Evolutionary conservation across 1,140 invertebrate genomes (phyloP), one percentile per base, ranked within the genome.

Genomic region (Galleria mellonella): DNA sequence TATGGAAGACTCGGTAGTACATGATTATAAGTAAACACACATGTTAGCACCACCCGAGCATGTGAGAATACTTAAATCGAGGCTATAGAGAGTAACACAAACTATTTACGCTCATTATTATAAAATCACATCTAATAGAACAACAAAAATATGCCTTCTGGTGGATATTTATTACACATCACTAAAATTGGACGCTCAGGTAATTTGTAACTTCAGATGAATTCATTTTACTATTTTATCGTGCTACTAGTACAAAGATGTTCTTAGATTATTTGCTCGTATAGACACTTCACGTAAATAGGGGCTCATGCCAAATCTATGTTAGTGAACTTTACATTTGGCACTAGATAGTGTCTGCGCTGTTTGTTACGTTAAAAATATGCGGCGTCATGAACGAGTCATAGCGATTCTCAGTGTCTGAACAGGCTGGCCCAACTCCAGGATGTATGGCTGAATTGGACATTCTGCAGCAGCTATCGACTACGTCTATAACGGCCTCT

Each of bases 321-420:
- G 72, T 74, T 69, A 66, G 62, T 72, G 74, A 78, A 82, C 77
- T 82, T 78, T 82, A 75, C 72, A 75, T 72, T 82, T 82, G 77
- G 74, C 77, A 81, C 70, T 56, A 45, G 59, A 51, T 43, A 64
- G 66, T 70, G 66, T 76, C 71, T 73, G 72, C 54, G 67, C 43
- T 59, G 55, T 60, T 62, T 71, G 63, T 71, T 76, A 82, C 71
- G 72, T 76, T 72, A 72, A 74, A 81, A 76, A 74, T 82, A 82
- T 72, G 61, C 68, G 65, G 65, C 77, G 74, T 78, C 77, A 82
- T 58, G 56, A 76, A 46, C 67, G 70, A 77, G 74, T 77, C 74
- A 78, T 64, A 68, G 45, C 48, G 51, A 51, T 51, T 58, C 39
- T 49, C 40, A 42, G 51, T 60, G 65, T 71, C 61, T 59, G 47